These are phyloP conservation scores for Onychostoma macrolepis DNA, from an alignment of 2,113 vertebrate genomes.

Conservation along the genomic window DNA sequence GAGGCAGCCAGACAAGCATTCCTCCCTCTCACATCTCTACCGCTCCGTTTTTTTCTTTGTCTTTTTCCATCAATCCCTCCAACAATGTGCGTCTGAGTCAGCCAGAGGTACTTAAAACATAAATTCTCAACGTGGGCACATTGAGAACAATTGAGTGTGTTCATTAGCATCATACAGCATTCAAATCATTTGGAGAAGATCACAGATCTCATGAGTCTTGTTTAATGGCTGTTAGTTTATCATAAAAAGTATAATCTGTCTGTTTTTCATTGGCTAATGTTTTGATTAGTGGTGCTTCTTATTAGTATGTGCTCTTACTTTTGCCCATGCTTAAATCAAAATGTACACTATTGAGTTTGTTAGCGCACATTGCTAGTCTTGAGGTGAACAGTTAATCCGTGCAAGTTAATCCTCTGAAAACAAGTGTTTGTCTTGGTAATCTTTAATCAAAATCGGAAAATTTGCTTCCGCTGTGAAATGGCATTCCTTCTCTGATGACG, in stretches of 20 bases:
- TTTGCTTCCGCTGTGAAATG: background rate
- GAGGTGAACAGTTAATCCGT: background rate
- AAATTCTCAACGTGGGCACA: background rate
- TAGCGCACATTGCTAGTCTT: background rate
- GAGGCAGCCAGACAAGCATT: constrained; percentile 42
- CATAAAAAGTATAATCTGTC: background rate
- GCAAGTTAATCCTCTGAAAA: background rate
- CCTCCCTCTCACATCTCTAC: constrained; percentile 42
- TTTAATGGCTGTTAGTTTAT: background rate
- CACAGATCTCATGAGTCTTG: constrained; percentile 4
- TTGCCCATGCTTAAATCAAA: background rate
- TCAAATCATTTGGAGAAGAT: constrained; percentile 2
- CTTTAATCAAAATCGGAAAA: background rate
- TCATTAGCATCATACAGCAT: background rate
- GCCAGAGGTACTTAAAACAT: constrained; percentile 30
- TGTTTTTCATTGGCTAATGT: background rate
- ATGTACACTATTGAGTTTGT: background rate
- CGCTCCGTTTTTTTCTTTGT: background rate
- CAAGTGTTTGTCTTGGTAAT: background rate
- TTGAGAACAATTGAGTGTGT: constrained; percentile 1
- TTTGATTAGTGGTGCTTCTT: background rate
- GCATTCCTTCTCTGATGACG: background rate
- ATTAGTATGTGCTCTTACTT: background rate
- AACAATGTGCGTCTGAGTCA: constrained; percentile 19
- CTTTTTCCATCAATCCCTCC: constrained; percentile 43